Base-by-base conservation (phyloP, 2,888 invertebrate species). In the Pardosa pseudoannulata region DNA sequence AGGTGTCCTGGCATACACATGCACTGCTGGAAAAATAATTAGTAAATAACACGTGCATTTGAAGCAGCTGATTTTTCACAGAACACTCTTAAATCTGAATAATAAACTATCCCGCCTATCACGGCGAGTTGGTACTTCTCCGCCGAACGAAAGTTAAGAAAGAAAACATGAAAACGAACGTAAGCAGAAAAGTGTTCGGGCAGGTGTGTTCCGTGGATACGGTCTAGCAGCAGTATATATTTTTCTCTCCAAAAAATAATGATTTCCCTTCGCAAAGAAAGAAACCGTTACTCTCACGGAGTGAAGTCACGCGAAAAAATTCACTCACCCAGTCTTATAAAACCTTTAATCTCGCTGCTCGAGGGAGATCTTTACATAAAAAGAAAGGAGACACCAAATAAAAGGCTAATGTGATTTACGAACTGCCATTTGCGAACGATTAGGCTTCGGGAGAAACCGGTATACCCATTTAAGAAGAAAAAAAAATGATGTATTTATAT, bases 201-300 rank as follows among this genome's bases (percentile, higher is more conserved):
- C 82, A 82, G 82, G 82, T 82, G 82, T 75, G 23, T 82, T 76
- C 27, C 27, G 36, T 29, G 75, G 82, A 82, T 70, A 82, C 82
- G 82, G 75, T 82, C 81, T 75, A 64, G 41, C 62, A 70, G 64
- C 28, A 62, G 62, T 71, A 70, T n/a, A 56, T 80, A 31, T 65
- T 13, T 65, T 65, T 75, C 64, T 27, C 64, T 75, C 27, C 27
- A 28, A 31, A 75, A 82, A 82, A 70, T 82, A 76, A 82, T 76
- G 64, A 82, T 82, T 82, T 82, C 75, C 75, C 75, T 75, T 64
- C 82, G 29, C 71, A 23, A 23, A 74, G 39, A 68, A 75, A 32
- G 75, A 71, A 82, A 82, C 82, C 82, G 82, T 82, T 78, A 76
- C 82, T 81, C 81, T 74, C 81, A 76, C 75, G 68, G 9, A 46